Conservation (phyloP, 2,113 vertebrate genomes). For the Phoenicopterus ruber region DNA sequence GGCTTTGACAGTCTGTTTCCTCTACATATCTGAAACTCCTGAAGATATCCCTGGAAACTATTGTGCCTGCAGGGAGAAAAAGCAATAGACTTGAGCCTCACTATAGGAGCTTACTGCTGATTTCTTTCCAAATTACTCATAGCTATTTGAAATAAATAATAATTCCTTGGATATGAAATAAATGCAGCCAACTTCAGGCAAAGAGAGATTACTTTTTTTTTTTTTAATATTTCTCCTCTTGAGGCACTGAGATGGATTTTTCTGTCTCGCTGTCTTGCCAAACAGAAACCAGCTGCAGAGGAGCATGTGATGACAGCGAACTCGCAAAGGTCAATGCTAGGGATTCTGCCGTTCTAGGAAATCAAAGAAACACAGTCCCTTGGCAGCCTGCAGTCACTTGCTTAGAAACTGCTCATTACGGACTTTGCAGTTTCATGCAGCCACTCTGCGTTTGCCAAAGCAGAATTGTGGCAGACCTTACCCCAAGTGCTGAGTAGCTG, state of each 20-base stretch:
- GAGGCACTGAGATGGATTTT: neutral
- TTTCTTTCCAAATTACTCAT: neutral
- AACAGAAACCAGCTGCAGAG: conserved; percentile 15
- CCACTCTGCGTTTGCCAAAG: neutral
- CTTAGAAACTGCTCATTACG: neutral
- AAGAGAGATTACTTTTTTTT: neutral
- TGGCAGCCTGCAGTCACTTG: neutral
- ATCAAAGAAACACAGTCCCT: neutral
- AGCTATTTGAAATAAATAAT: neutral
- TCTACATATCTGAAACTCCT: neutral
- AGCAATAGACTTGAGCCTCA: neutral
- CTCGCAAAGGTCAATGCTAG: neutral
- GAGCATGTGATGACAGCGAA: neutral
- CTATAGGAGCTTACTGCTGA: neutral
- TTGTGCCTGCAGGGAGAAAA: neutral
- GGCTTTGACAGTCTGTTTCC: neutral
- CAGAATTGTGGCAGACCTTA: neutral
- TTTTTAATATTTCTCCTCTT: neutral
- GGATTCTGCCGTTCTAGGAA: conserved; percentile 16
- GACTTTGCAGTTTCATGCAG: neutral
- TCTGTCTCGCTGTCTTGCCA: neutral
- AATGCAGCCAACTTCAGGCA: neutral
- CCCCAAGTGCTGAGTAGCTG: neutral
- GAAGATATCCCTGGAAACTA: neutral
- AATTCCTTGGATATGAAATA: neutral